phyloP scores from a whole-genome alignment of 2,113 vertebrate species.

The Promerops cafer region DNA sequence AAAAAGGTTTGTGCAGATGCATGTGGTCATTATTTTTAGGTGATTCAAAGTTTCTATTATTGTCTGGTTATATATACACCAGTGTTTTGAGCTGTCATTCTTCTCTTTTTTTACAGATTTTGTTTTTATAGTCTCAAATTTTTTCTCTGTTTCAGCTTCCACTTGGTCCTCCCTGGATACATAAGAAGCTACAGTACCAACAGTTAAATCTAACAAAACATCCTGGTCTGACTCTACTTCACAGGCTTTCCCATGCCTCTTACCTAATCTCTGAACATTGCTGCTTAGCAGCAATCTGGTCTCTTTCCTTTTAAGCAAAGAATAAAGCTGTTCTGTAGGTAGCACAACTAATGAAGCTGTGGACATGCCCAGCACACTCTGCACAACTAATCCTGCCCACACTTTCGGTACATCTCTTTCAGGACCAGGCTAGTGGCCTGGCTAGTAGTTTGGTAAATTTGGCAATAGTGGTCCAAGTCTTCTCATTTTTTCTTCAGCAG shows the following conservation, averaged over 20 bases:
- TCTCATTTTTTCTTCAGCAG: not conserved
- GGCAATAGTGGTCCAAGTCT: not conserved
- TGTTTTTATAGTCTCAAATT: not conserved
- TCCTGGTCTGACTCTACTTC: not conserved
- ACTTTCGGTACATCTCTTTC: not conserved
- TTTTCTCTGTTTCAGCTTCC: not conserved
- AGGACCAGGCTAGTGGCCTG: not conserved
- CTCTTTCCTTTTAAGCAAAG: not conserved
- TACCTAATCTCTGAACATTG: not conserved
- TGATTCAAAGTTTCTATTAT: not conserved
- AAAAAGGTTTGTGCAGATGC: not conserved
- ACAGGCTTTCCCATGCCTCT: not conserved
- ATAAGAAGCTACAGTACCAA: not conserved
- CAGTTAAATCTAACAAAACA: not conserved
- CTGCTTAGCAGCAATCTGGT: not conserved
- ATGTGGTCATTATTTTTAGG: not conserved
- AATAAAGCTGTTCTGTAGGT: not conserved
- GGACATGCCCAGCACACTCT: not conserved
- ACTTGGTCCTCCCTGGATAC: not conserved
- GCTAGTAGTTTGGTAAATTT: not conserved
- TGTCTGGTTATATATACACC: not conserved
- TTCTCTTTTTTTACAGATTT: not conserved
- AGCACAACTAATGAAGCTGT: not conserved
- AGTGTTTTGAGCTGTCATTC: not conserved
- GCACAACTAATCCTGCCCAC: not conserved